Evolutionary conservation across 1,140 invertebrate genomes (phyloP), one percentile per base, ranked within the genome.

Genomic region (Sogatella furcifera): DNA sequence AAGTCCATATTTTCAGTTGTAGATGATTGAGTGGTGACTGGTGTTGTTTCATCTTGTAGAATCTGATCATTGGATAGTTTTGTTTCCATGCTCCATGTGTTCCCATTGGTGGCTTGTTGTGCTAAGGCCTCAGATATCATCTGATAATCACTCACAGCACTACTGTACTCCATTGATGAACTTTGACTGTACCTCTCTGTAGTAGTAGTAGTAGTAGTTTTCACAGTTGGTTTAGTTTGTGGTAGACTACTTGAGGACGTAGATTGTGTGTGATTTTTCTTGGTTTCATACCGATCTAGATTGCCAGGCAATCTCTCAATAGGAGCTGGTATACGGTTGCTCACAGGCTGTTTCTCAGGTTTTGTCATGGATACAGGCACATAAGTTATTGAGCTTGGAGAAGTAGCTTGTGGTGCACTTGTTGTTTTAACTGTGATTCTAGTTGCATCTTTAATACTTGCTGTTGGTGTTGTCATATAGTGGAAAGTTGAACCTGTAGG

Each of bases 191-290:
- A 21, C 22, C 21, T 28, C n/a, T 15, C 21, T 28, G 53, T 17
- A 28, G 28, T 24, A 24, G 53, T 21, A 9, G 52, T 43, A 54
- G 55, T 60, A 1, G 58, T 49, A 11, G 28, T 34, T 19, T 38
- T 77, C 1, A 73, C 75, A 5, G 76, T 77, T 0, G 77, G 74
- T 9, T 74, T 75, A 68, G 74, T 75, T 38, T 3, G 34, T 38
- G 34, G 34, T 10, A 38, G 11, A 38, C 34, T 38, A 13, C 34
- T 38, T 38, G 34, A 13, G 5, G 24, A 28, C 24, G 34, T 13
- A 38, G 34, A 5, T 38, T 38, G 34, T 38, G 34, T 38, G 34
- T 38, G 11, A 10, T 38, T 38, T 38, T 38, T 38, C 34, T 38
- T 38, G 9, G 34, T 38, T 38, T 38, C 34, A 38, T 11, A 38